Evolutionary conservation across 2,888 invertebrate genomes (phyloP).

Genomic region (Noctua janthina): DNA sequence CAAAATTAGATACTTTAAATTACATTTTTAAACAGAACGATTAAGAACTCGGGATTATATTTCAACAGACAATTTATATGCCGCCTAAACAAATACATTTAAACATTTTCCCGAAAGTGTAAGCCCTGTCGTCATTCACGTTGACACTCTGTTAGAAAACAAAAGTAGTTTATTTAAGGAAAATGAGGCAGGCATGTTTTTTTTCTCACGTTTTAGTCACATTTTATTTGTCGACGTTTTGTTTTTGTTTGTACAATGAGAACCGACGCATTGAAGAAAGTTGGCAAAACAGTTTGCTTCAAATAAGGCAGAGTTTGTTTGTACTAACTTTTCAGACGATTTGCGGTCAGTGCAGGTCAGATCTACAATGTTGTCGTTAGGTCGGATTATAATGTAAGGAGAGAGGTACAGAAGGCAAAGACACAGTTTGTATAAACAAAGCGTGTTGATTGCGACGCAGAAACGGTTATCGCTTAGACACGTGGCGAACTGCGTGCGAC

Average conservation of each 20-base stretch:
- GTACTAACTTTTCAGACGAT: conserved; percentile 37
- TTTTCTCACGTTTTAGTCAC: conserved; percentile 21
- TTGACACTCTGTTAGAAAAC: conserved; percentile 49
- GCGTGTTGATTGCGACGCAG: conserved; percentile 74
- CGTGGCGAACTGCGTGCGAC: conserved; percentile 80
- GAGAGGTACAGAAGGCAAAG: conserved; percentile 58
- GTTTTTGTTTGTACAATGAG: conserved; percentile 23
- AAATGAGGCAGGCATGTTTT: conserved; percentile 28
- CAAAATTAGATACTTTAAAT: conserved; percentile 75
- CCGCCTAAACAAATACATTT: conserved; percentile 71
- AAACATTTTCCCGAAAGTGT: conserved; percentile 69
- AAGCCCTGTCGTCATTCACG: conserved; percentile 59
- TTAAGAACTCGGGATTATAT: conserved; percentile 75
- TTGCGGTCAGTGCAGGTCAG: conserved; percentile 43
- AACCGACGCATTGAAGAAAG: conserved; percentile 16
- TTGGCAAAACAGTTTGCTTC: conserved; percentile 21
- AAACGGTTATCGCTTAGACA: conserved; percentile 77
- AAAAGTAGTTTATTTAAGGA: conserved; percentile 53
- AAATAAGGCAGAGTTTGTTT: conserved; percentile 25
- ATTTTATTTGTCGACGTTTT: conserved; percentile 22
- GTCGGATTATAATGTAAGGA: conserved; percentile 40
- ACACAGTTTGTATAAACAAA: conserved; percentile 64
- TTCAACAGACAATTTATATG: conserved; percentile 77
- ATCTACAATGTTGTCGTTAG: conserved; percentile 57
- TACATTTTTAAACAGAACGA: conserved; percentile 74